Evolutionary conservation across 2,888 invertebrate genomes (phyloP), one percentile per base, ranked within the genome.

Genomic region (Drosophila merina): DNA sequence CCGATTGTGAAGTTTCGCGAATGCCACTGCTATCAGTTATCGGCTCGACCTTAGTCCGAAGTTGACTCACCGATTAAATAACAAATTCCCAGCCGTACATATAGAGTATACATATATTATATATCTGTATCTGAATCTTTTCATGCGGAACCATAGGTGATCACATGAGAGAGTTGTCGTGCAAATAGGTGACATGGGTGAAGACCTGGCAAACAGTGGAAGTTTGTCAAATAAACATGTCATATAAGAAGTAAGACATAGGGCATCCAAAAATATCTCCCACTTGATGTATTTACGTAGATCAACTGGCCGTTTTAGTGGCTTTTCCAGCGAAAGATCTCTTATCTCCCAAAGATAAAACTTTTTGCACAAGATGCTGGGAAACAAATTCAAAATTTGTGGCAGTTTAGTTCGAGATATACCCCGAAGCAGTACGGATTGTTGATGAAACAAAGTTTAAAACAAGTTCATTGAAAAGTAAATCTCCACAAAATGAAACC

Each of bases 201-300:
- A 47, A 38, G 73, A 70, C 55, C 73, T 25, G 26, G 33, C 63
- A 72, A 51, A 67, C 68, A 64, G 40, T n/a, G 25, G 49, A 42
- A 40, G 72, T 72, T 70, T 72, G 64, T 55, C 73, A 70, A 72
- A 70, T 72, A 70, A 73, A 70, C 64, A 40, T 57, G 57, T 62
- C 54, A 40, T 67, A 67, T 64, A 31, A 64, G 33, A 75, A 67
- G 66, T 63, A 69, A 69, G 74, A 68, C 45, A 40, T 36, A 75
- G 59, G 54, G 49, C 72, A 63, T 40, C 75, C 84, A 66, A 86
- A 80, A 86, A 83, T 80, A 86, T 66, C 62, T 40, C 26, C 25
- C 33, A 38, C 52, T 49, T 80, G 81, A 81, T 75, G 57, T 86
- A 77, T 79, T 83, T 79, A 79, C 86, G 71, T 60, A 86, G 83